Conservation (phyloP, 2,113 vertebrate species). For the Actinemys pallida region DNA sequence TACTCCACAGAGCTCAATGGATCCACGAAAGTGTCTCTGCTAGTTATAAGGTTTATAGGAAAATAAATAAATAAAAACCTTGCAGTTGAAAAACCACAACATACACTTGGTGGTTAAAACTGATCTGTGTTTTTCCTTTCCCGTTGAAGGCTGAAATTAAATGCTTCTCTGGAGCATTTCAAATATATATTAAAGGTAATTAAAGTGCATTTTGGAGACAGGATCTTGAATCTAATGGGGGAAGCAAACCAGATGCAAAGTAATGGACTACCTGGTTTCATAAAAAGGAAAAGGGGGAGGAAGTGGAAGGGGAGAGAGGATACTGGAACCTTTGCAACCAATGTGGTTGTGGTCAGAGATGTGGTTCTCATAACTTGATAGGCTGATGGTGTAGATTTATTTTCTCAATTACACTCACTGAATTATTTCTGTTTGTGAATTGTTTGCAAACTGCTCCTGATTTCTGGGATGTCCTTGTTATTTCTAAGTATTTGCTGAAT, state of each 20-base stretch:
- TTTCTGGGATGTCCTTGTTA: not conserved
- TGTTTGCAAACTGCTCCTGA: not conserved
- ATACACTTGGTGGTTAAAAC: not conserved
- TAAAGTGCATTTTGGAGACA: not conserved
- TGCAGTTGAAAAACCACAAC: not conserved
- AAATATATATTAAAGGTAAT: not conserved
- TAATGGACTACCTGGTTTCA: not conserved
- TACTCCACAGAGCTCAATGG: not conserved
- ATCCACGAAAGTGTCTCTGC: constrained; percentile 41
- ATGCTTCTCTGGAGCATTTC: not conserved
- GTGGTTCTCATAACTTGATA: not conserved
- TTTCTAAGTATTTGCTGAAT: not conserved
- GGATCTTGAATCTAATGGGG: not conserved
- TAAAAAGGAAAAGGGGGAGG: not conserved
- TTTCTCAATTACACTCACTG: not conserved
- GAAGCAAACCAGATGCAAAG: not conserved
- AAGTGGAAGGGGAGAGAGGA: not conserved
- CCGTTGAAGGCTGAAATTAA: not conserved
- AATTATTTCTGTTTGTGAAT: not conserved
- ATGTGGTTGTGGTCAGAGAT: not conserved
- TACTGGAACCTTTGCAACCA: not conserved
- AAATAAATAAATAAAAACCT: not conserved
- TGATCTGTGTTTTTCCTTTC: not conserved
- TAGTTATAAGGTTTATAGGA: constrained; percentile 14
- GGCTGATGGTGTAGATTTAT: not conserved